phyloP scores from a whole-genome alignment of 1,140 invertebrate species.

The Protaetia brevitarsis region DNA sequence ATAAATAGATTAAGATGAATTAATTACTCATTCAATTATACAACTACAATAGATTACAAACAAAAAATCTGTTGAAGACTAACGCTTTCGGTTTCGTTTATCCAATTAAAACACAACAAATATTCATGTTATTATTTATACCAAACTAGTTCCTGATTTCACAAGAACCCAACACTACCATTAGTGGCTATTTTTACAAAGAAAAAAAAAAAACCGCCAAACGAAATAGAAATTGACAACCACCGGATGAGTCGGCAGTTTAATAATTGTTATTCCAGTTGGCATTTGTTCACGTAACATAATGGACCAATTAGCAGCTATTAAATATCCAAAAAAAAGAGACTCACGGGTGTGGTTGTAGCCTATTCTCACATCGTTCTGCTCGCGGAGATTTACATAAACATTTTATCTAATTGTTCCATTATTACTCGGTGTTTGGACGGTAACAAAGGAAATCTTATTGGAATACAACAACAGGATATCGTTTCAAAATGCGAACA shows the following conservation, averaged over 20 bases:
- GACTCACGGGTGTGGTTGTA: background rate
- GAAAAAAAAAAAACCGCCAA: background rate
- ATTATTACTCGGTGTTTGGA: background rate
- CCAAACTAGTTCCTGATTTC: too few species aligned
- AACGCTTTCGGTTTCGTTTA: too few species aligned
- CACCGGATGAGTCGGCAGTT: background rate
- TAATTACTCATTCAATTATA: too few species aligned
- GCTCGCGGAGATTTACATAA: background rate
- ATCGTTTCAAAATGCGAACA: constrained; percentile 18
- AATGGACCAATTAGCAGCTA: background rate
- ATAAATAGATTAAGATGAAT: too few species aligned
- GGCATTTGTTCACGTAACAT: background rate
- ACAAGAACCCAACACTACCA: too few species aligned
- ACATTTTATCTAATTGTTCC: constrained; percentile 1
- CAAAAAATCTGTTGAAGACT: too few species aligned
- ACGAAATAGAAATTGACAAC: background rate
- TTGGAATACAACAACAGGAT: constrained; percentile 6
- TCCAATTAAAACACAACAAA: too few species aligned
- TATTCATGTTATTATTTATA: too few species aligned
- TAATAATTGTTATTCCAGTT: background rate
- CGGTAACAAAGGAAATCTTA: background rate
- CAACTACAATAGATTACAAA: too few species aligned
- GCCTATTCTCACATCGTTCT: background rate
- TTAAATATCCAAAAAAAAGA: background rate
- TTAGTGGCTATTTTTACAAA: too few species aligned